Percentiles rank a stretch among this genome's conserved stretches.
Conservation (phyloP, 2,113 vertebrate genomes). For the Macrotus californicus region DNA sequence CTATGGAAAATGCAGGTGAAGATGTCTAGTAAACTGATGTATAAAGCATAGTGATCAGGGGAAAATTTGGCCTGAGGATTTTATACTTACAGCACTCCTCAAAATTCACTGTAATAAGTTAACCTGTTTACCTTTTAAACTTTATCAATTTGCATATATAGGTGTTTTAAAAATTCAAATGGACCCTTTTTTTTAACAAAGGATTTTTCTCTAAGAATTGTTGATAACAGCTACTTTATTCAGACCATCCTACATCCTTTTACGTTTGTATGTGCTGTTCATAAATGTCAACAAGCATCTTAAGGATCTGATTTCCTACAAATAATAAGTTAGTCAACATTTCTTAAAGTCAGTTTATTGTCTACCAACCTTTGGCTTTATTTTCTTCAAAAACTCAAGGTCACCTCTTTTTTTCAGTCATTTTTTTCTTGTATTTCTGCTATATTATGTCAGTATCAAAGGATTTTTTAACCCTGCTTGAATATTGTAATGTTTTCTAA, state of each 20-base stretch:
- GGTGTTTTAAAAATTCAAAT: neutral
- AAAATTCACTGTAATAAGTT: neutral
- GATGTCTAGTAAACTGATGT: neutral
- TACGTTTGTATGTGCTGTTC: neutral
- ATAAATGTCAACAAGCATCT: neutral
- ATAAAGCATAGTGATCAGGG: neutral
- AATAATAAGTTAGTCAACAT: neutral
- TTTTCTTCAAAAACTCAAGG: conserved; percentile 30
- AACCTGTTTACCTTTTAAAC: neutral
- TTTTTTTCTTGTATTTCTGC: conserved; percentile 67
- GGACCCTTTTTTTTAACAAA: neutral
- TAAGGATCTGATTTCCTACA: neutral
- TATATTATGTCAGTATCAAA: conserved; percentile 63
- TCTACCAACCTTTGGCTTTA: conserved; percentile 33
- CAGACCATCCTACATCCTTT: neutral
- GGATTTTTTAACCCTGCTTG: conserved; percentile 61
- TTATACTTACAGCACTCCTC: neutral
- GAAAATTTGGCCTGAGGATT: neutral
- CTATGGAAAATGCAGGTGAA: neutral
- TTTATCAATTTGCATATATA: neutral
- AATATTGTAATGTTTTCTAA: conserved; percentile 65
- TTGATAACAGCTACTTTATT: neutral
- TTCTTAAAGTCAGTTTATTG: neutral
- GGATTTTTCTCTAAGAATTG: neutral
- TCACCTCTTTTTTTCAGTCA: conserved; percentile 38